Evolutionary conservation across 2,888 invertebrate genomes (phyloP).

Genomic region (Pterostichus niger): DNA sequence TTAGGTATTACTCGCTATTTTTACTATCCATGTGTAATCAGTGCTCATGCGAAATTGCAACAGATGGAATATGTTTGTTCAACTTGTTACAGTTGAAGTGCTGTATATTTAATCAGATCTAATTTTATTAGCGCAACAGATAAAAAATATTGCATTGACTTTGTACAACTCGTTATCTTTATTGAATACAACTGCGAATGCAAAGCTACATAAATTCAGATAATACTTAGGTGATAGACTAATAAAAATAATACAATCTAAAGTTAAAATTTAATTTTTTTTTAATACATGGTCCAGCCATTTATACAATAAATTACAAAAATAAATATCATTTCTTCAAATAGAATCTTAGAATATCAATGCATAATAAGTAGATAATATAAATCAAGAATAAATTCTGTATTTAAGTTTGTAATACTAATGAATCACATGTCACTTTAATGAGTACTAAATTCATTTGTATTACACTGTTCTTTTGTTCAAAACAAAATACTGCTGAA

Average conservation of each 20-base stretch:
- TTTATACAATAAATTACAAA: constrained; percentile 58
- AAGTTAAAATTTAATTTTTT: constrained; percentile 26
- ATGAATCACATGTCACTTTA: constrained; percentile 13
- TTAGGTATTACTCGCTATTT: constrained; percentile 6
- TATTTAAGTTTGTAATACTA: constrained; percentile 4
- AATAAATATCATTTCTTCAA: constrained; percentile 57
- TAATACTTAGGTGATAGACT: neutral
- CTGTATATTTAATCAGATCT: constrained; percentile 10
- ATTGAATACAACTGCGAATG: neutral
- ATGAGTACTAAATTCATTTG: constrained; percentile 12
- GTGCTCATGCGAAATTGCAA: neutral
- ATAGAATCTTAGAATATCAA: neutral
- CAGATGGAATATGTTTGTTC: constrained; percentile 2
- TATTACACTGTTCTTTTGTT: constrained; percentile 2
- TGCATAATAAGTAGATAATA: neutral
- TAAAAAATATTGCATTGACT: constrained; percentile 26
- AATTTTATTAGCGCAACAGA: constrained; percentile 3
- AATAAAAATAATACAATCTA: neutral
- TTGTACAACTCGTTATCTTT: constrained; percentile 7
- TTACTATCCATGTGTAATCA: neutral
- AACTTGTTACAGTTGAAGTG: neutral
- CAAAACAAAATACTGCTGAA: neutral
- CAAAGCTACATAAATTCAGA: neutral
- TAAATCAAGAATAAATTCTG: constrained; percentile 32
- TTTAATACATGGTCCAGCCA: constrained; percentile 38